Evolutionary conservation across 2,113 vertebrate genomes (phyloP), one percentile per base, ranked within the genome.

Genomic region (Oostethus manadensis): DNA sequence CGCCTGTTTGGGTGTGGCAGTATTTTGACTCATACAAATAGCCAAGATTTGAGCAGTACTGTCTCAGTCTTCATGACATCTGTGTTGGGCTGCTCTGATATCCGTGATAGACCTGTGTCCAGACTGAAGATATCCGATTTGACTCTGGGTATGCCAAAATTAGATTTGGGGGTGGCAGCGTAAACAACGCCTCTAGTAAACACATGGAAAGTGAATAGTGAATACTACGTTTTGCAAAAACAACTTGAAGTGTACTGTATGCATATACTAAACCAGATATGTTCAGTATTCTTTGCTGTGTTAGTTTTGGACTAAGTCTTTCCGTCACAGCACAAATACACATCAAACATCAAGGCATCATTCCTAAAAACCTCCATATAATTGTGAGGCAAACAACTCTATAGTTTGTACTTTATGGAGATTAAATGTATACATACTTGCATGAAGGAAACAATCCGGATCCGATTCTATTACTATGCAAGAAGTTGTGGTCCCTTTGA

Each of bases 391-490:
- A 47, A 65, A 75, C 44, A 66, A 73, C 60, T 80, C 77, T 58
- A 69, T 60, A 73, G 51, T 57, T 58, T 74, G 22, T 68, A 74
- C 64, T 77, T 80, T 78, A 81, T 77, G 76, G 68, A 20, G 54
- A 76, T 70, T 58, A 60, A 76, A 83, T 71, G 29, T 33, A 68
- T 78, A 79, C 68, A 72, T 63, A 75, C 56, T 74, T 78, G 69
- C 67, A 77, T 68, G 26, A 59, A 73, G 62, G 64, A 60, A 62
- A 66, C 64, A 70, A 29, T 66, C 26, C 45, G 66, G 69, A 61
- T 70, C 63, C 67, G 74, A 75, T 58, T 66, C 57, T 62, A 64
- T 62, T 48, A 51, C 54, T 51, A 72, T 58, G 60, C 44, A 10
- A 5, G 63, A 18, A 46, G 21, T 64, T 71, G 71, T 70, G 81